Evolutionary conservation across 1,140 invertebrate genomes (phyloP), one percentile per base, ranked within the genome.

Genomic region (Chelonus insularis): DNA sequence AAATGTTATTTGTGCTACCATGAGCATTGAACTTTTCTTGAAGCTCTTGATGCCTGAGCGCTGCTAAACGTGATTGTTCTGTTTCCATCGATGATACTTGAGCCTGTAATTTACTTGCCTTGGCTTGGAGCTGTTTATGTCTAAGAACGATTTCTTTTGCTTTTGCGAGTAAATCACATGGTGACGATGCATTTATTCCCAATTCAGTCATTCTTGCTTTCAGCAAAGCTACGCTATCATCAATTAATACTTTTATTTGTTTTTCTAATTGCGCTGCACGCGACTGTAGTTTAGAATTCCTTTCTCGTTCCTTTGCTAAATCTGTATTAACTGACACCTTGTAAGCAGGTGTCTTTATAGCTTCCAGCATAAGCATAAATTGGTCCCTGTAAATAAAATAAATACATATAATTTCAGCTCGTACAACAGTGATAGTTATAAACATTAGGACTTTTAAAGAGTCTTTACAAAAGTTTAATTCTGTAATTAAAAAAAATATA

Each of bases 111-210:
- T 89, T 90, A 68, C 88, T 89, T 0, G 90, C 91, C 78, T 93
- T 91, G 39, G 89, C 88, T 81, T 96, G 93, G 14, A 96, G 79
- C 70, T 96, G 93, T 74, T 95, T 96, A 72, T 97, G 94, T 34
- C 91, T 83, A 41, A 92, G 85, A 5, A 96, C 93, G 66, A 97
- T 97, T 79, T 95, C 92, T 78, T 96, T 96, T 21, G 94, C 93
- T 78, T 95, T 94, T 1, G 89, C 87, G 8, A 96, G 82, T 50
- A 97, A 82, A 78, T 96, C 94, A 29, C 91, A 89, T 0, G 92
- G 91, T 29, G 88, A 90, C 2, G 88, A 89, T 5, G 89, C 87
- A 73, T 92, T 88, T 65, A 96, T 95, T 57, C 91, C 94, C 62
- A 98, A 82, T 76, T 97, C 94, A 61, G 87, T 90, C 88, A 97